Percentiles rank a stretch among this genome's conserved stretches.
Conservation (phyloP, 2,797 vertebrate genomes). For the Cynodonichthys magdalenae region DNA sequence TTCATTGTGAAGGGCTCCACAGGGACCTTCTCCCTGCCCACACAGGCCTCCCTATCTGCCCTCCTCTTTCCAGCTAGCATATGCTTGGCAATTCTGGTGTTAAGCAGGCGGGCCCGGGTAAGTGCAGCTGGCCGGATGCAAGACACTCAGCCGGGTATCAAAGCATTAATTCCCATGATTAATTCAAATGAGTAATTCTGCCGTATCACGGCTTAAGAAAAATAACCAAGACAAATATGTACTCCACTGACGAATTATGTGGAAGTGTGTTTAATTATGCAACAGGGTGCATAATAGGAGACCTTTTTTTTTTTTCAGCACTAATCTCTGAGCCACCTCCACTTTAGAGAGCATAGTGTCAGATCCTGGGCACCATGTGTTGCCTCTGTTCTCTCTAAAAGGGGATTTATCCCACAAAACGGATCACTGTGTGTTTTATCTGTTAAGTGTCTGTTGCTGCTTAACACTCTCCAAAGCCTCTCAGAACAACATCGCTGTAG, state of each 20-base stretch:
- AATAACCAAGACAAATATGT: constrained; percentile 87
- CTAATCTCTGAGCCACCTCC: constrained; percentile 75
- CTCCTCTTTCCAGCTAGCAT: constrained; percentile 86
- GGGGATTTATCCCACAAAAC: constrained; percentile 54
- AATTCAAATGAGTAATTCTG: constrained; percentile 86
- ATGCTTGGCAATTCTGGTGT: constrained; percentile 88
- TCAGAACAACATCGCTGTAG: constrained; percentile 22
- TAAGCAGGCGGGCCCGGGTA: constrained; percentile 76
- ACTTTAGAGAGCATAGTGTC: constrained; percentile 67
- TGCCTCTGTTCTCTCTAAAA: constrained; percentile 61
- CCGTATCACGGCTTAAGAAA: constrained; percentile 77
- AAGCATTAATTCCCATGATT: constrained; percentile 86
- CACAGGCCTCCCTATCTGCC: constrained; percentile 72
- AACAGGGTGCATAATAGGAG: constrained; percentile 75
- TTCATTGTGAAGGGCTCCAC: constrained; percentile 89
- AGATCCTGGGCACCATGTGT: constrained; percentile 73
- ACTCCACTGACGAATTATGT: constrained; percentile 77
- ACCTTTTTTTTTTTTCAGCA: constrained; percentile 43
- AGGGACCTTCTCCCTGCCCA: constrained; percentile 80
- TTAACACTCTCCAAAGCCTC: constrained; percentile 37
- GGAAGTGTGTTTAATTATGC: constrained; percentile 81
- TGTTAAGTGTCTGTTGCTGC: constrained; percentile 42
- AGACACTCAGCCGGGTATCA: constrained; percentile 71
- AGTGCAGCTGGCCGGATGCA: constrained; percentile 88
- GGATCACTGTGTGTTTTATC: constrained; percentile 29